Percentiles rank a stretch among this genome's conserved stretches.
These are phyloP conservation scores for Leucania comma DNA, from an alignment of 2,888 invertebrate species.

Conservation along the genomic window DNA sequence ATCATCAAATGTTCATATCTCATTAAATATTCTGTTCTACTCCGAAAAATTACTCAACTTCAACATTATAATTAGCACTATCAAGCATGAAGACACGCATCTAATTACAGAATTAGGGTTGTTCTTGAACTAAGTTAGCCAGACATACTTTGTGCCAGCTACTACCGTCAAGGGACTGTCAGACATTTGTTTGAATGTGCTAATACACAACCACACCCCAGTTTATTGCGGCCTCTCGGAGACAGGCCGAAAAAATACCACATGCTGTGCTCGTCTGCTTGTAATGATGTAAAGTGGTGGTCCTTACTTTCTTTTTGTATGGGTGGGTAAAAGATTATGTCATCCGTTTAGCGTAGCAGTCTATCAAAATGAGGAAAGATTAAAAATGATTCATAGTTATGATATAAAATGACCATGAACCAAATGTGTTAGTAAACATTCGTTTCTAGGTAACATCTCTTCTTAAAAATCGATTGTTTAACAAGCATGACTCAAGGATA, in stretches of 20 bases:
- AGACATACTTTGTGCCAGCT: conserved; percentile 42
- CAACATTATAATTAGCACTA: conserved; percentile 37
- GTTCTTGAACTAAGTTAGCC: conserved; percentile 48
- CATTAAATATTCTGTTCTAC: background rate
- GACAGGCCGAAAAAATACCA: conserved; percentile 65
- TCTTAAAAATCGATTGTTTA: conserved; percentile 7
- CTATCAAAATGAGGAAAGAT: background rate
- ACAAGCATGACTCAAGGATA: background rate
- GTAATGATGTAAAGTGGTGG: conserved; percentile 32
- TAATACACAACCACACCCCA: conserved; percentile 23
- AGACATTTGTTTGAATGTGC: conserved; percentile 27
- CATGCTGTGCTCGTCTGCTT: conserved; percentile 62
- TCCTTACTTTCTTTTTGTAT: conserved; percentile 13
- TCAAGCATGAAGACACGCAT: conserved; percentile 32
- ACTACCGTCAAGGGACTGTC: conserved; percentile 21
- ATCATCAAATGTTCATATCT: background rate
- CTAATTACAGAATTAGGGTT: conserved; percentile 50
- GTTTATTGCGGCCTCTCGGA: conserved; percentile 37
- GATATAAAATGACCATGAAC: background rate
- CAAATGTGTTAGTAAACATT: conserved; percentile 2
- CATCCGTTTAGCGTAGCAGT: background rate
- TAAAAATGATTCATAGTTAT: background rate
- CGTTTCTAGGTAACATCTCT: background rate
- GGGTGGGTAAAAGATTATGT: background rate
- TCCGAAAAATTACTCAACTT: conserved; percentile 17